Conservation (phyloP, 2,888 invertebrate species). For the Lysandra coridon region DNA sequence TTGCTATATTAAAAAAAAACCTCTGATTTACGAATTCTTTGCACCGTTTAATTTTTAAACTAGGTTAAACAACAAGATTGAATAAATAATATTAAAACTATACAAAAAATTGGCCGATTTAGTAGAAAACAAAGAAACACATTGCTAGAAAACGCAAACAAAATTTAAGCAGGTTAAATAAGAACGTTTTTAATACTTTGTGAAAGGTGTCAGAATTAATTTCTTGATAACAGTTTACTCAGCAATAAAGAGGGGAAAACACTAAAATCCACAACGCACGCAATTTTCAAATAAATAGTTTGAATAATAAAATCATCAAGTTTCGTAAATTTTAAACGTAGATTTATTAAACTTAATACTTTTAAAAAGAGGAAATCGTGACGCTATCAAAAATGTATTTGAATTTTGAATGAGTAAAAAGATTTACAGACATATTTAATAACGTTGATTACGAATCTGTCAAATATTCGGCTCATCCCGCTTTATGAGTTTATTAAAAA, state of each 20-base stretch:
- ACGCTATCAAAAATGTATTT: too few species aligned
- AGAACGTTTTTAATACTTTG: neutral
- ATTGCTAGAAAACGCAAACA: neutral
- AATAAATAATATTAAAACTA: neutral
- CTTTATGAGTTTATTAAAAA: neutral
- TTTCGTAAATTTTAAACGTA: neutral
- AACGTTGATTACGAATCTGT: neutral
- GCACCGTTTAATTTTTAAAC: neutral
- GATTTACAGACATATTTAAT: neutral
- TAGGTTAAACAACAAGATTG: neutral
- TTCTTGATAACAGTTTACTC: neutral
- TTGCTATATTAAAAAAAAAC: too few species aligned
- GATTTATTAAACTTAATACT: too few species aligned
- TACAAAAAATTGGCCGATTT: neutral
- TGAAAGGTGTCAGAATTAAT: conserved; percentile 21
- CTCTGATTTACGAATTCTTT: neutral
- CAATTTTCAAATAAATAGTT: conserved; percentile 5
- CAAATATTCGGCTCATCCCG: neutral
- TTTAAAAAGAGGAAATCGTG: too few species aligned
- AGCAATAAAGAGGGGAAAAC: neutral
- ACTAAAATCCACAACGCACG: conserved; percentile 1
- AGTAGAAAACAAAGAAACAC: neutral
- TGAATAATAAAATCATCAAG: neutral
- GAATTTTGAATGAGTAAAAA: too few species aligned
- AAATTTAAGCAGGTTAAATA: neutral